Evolutionary conservation across 2,113 vertebrate genomes (phyloP), one percentile per base, ranked within the genome.

Genomic region (Chamaea fasciata): DNA sequence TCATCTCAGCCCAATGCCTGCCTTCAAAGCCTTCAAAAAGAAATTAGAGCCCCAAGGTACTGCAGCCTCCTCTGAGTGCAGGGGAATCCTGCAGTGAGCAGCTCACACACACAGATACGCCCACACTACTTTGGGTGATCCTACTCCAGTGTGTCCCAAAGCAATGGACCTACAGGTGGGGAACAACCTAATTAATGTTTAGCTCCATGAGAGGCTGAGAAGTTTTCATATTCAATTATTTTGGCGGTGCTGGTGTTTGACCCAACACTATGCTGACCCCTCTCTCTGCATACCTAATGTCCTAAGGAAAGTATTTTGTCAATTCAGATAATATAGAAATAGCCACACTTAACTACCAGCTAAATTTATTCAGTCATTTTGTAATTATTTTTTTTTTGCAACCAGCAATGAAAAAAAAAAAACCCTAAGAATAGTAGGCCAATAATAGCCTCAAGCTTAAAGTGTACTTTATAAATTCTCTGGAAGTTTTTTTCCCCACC

Each of bases 141-240:
- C 63, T 27, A 5, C 11, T 60, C 37, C 70, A 28, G 27, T 2
- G 1, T 16, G 27, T 52, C 77, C 56, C 62, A 49, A 35, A 79
- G 62, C n/a, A 67, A 35, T 1, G 3, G 53, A 67, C 20, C 33
- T 39, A 9, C 16, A 80, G 49, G 10, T 15, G 2, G 13, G 30
- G 65, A 85, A 13, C 1, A 4, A 47, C 35, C 22, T 20, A 30
- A 77, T 1, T 20, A 33, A 77, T 1, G 0, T 7, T 15, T 2
- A 74, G 59, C 64, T 83, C 28, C 37, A 27, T 1, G 14, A 83
- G 52, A 87, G 42, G 47, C 19, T 41, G 46, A 4, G 0, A 4
- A 44, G 39, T 47, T 70, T 70, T 30, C 47, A 24, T 22, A 55
- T 20, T 81, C 56, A 19, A 70, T 59, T 60, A 85, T 73, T 85